phyloP scores from a whole-genome alignment of 2,113 vertebrate genomes.

The Callionymus lyra region DNA sequence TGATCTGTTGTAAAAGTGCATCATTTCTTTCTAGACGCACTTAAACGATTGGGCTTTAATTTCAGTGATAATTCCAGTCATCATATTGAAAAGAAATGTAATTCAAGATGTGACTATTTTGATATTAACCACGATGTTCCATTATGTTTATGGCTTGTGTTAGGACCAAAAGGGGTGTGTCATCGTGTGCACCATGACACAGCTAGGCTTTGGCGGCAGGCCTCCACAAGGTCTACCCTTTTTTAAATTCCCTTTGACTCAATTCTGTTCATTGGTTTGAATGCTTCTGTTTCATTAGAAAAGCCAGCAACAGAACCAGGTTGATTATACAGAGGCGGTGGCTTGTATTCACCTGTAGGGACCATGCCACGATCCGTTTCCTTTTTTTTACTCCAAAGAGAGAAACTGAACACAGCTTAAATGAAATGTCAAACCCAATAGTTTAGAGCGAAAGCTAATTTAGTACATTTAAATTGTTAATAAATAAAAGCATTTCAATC shows the following conservation, averaged over 20 bases:
- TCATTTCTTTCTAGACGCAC: conserved; percentile 67
- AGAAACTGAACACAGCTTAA: too few species aligned
- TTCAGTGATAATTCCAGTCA: conserved; percentile 45
- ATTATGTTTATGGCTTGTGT: conserved; percentile 99
- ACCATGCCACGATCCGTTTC: conserved; percentile 69
- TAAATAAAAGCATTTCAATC: too few species aligned
- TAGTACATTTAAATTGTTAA: too few species aligned
- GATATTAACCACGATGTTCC: conserved; percentile 99
- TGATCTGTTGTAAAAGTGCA: conserved; percentile 60
- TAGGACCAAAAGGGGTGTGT: conserved; percentile 99
- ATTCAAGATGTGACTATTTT: conserved; percentile 71
- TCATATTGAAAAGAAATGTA: conserved; percentile 42
- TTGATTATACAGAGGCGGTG: conserved; percentile 42
- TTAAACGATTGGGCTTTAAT: conserved; percentile 80
- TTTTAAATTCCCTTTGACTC: conserved; percentile 98
- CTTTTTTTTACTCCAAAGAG: too few species aligned
- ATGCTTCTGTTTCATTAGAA: conserved; percentile 83
- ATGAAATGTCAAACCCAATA: too few species aligned
- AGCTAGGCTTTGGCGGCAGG: conserved; percentile 99
- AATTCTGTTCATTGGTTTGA: conserved; percentile 99
- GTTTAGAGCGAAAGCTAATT: too few species aligned
- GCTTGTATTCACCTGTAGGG: conserved; percentile 86
- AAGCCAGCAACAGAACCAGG: too few species aligned
- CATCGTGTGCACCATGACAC: conserved; percentile 99
- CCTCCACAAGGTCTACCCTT: conserved; percentile 99